phyloP scores from a whole-genome alignment of 2,797 vertebrate genomes.

The Melanotaenia nigrans region DNA sequence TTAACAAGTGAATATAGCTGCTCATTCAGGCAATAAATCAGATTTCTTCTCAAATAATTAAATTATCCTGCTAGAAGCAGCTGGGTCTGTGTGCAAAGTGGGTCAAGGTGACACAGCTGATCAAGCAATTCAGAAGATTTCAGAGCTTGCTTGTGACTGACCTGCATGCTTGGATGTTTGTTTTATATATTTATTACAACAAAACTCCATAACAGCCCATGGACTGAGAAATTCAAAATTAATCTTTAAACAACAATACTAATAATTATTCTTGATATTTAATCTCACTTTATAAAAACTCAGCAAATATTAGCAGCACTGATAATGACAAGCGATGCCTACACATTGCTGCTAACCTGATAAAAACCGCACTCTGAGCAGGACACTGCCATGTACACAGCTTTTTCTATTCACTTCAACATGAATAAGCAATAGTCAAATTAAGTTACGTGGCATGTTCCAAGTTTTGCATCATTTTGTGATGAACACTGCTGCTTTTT shows the following conservation, averaged over 20 bases:
- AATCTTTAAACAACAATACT: background rate
- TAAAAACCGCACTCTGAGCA: background rate
- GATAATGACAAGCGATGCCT: background rate
- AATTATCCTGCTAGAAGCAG: slow-evolving; percentile 68
- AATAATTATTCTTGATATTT: background rate
- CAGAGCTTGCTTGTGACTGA: slow-evolving; percentile 11
- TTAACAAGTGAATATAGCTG: slow-evolving; percentile 65
- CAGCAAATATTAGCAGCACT: background rate
- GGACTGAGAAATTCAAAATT: background rate
- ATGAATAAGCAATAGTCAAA: background rate
- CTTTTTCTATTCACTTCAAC: background rate
- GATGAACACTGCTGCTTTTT: background rate
- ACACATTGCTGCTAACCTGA: background rate
- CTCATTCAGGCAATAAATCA: slow-evolving; percentile 59
- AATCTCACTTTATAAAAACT: background rate
- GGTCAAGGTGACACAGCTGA: slow-evolving; percentile 76
- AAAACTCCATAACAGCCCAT: background rate
- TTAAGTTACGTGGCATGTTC: background rate
- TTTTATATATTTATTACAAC: background rate
- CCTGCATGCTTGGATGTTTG: background rate
- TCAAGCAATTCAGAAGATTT: slow-evolving; percentile 47
- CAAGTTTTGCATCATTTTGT: background rate
- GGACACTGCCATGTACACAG: background rate
- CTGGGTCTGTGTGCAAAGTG: slow-evolving; percentile 60
- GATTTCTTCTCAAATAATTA: slow-evolving; percentile 68